Percentiles rank a stretch among this genome's conserved stretches.
phyloP scores from a whole-genome alignment of 2,113 vertebrate species.

The Stigmatopora argus region DNA sequence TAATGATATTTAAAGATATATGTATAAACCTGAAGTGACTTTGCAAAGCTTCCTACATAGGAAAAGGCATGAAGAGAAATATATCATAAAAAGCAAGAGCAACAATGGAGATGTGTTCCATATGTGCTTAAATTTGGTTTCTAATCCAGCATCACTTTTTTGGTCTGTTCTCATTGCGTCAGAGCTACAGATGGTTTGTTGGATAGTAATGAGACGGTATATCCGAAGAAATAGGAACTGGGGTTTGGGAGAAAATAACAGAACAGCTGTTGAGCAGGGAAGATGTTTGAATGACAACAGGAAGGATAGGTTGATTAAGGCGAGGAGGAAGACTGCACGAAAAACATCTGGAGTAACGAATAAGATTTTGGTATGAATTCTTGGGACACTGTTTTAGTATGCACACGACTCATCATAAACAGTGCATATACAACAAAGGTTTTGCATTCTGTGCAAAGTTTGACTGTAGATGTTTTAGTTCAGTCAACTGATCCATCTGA shows the following conservation, averaged over 20 bases:
- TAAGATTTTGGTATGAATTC: constrained; percentile 29
- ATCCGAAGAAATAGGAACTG: constrained; percentile 10
- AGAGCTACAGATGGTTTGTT: constrained; percentile 15
- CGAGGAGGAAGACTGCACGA: constrained; percentile 43
- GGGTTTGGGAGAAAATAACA: constrained; percentile 13
- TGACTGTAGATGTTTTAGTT: neutral
- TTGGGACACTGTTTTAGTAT: constrained; percentile 35
- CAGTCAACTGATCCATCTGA: neutral
- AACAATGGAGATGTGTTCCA: neutral
- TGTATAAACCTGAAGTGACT: neutral
- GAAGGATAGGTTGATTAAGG: constrained; percentile 37
- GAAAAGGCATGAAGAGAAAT: constrained; percentile 5
- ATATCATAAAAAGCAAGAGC: constrained; percentile 1
- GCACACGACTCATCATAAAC: constrained; percentile 34
- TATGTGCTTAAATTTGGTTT: constrained; percentile 7
- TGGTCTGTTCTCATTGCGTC: constrained; percentile 10
- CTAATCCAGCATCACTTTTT: constrained; percentile 2
- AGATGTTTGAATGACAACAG: constrained; percentile 59
- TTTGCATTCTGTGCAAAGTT: neutral
- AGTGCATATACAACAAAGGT: constrained; percentile 15
- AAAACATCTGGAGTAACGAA: constrained; percentile 32
- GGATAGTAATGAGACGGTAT: constrained; percentile 16
- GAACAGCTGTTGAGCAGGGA: constrained; percentile 49
- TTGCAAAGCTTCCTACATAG: neutral
- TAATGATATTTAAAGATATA: neutral